These are phyloP conservation scores for Arion vulgaris DNA, from an alignment of 1,140 invertebrate genomes.

Conservation along the genomic window DNA sequence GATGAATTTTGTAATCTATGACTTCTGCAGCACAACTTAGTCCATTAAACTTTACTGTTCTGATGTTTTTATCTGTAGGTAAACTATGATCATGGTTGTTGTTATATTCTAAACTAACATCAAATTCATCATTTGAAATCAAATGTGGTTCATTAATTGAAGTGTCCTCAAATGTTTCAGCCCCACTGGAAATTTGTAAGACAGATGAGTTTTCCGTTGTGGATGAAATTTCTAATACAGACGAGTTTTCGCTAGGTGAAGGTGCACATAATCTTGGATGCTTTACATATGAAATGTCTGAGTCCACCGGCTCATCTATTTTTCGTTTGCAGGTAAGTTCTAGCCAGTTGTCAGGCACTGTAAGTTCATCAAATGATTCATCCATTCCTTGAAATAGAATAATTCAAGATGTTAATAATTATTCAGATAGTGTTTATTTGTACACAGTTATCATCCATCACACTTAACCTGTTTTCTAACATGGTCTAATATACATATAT, in stretches of 20 bases:
- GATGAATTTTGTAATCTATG: not conserved
- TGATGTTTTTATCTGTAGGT: too few relatives aligned
- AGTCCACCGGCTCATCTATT: not conserved
- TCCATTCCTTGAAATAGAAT: constrained; percentile 1
- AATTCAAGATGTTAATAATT: not conserved
- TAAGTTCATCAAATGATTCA: constrained; percentile 27
- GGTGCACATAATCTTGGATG: not conserved
- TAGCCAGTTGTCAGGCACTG: constrained; percentile 24
- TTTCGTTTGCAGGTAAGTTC: not conserved
- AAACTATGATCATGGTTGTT: not conserved
- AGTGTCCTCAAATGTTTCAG: constrained; percentile 20
- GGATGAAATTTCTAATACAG: not conserved
- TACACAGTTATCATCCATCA: too few relatives aligned
- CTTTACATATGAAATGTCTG: not conserved
- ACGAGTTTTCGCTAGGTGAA: not conserved
- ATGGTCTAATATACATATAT: too few relatives aligned
- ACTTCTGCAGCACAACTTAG: not conserved
- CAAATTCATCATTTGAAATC: not conserved
- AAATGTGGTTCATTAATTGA: constrained; percentile 19
- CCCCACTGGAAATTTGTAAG: not conserved
- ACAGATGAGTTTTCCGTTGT: not conserved
- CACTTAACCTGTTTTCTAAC: too few relatives aligned
- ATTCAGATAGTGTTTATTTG: too few relatives aligned
- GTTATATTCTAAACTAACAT: not conserved
- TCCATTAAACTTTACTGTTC: not conserved